phyloP scores from a whole-genome alignment of 2,797 vertebrate species.

The Ctenochaetus hawaiiensis region DNA sequence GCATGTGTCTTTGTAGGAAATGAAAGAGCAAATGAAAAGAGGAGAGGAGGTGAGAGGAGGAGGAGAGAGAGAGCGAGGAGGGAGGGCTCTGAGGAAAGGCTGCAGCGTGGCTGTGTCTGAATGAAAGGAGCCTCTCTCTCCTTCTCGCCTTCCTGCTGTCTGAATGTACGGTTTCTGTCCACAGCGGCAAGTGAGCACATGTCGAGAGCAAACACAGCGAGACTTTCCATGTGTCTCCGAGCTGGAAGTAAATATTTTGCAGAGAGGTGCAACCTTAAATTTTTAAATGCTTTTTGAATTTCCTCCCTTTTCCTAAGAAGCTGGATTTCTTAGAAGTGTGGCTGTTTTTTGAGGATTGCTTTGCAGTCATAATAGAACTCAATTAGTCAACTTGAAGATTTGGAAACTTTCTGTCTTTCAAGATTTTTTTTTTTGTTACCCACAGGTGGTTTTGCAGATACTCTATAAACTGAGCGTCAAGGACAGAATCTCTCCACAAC shows the following conservation, averaged over 20 bases:
- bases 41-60: conserved; percentile 63
- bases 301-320: conserved; percentile 4
- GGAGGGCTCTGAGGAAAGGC: conserved; percentile 72
- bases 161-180: conserved; percentile 58
- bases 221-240: conserved; percentile 44
- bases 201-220: conserved; percentile 69
- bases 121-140: conserved; percentile 84
- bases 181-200: conserved; percentile 71
- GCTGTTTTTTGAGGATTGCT: background rate
- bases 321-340: conserved; percentile 14
- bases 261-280: conserved; percentile 27
- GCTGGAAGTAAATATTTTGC: conserved; percentile 68
- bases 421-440: conserved; percentile 31
- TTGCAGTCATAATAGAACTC: background rate
- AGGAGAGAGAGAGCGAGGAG: conserved; percentile 66
- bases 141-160: conserved; percentile 49
- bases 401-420: conserved; percentile 17
- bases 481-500: conserved; percentile 25
- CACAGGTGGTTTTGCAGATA: conserved; percentile 14
- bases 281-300: conserved; percentile 18
- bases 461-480: conserved; percentile 13
- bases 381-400: conserved; percentile 15
- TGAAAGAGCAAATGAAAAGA: conserved; percentile 73
- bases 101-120: conserved; percentile 85
- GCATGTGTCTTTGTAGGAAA: conserved; percentile 72